Evolutionary conservation across 2,113 vertebrate genomes (phyloP).

Genomic region (Apteryx owenii): DNA sequence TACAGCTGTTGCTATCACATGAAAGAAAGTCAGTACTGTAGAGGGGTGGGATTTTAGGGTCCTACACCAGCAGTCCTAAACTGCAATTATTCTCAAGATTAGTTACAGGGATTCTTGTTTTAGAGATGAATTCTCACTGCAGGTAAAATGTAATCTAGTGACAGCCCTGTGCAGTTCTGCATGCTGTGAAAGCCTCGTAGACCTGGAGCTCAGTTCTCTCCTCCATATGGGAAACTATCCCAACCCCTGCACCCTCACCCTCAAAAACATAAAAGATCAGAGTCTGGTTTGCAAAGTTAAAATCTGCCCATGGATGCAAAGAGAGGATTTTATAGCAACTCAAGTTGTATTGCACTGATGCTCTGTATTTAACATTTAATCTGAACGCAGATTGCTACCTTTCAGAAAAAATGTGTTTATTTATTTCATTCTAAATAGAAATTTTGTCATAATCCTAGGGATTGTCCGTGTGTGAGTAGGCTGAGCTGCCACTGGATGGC

Average conservation of each 20-base stretch:
- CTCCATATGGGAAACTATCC: accelerated
- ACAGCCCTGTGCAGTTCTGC: background rate
- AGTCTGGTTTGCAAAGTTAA: accelerated
- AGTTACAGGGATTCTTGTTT: background rate
- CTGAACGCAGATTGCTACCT: background rate
- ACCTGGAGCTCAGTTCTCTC: background rate
- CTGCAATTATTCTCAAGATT: background rate
- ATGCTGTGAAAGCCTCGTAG: accelerated
- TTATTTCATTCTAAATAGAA: background rate
- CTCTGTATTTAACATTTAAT: background rate
- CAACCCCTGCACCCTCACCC: background rate
- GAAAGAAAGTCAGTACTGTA: background rate
- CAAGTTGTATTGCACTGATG: background rate
- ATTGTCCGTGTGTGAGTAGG: background rate
- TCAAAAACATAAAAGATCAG: accelerated
- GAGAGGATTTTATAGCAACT: background rate
- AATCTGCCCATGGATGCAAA: accelerated
- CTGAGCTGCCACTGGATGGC: conserved; percentile 74
- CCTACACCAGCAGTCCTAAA: background rate
- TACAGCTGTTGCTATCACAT: background rate
- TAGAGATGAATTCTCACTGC: background rate
- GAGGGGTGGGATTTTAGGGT: background rate
- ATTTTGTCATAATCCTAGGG: background rate
- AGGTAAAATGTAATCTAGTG: background rate
- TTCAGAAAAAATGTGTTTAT: background rate